Conservation (phyloP, 92 coral and sea anemone genomes). For the Palythoa heliodiscus region DNA sequence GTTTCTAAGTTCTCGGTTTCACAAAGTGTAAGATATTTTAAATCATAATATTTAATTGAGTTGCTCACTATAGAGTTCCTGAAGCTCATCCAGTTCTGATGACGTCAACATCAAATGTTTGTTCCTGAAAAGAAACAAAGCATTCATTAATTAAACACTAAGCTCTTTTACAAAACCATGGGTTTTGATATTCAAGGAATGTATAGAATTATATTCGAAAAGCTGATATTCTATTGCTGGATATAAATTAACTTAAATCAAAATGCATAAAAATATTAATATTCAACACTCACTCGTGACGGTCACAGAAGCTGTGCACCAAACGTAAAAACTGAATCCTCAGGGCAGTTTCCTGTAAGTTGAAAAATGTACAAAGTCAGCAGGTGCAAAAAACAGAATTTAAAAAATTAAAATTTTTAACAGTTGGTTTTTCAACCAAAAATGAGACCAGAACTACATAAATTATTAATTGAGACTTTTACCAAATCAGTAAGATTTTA, state of each 20-base stretch:
- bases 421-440: no score
- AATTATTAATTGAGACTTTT: no score
- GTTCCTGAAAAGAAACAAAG: constrained; percentile 61
- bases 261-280: background rate
- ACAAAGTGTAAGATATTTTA: no score
- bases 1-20: background rate
- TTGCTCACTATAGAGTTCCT: constrained; percentile 81
- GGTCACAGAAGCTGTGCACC: constrained; percentile 97
- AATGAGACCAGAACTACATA: no score
- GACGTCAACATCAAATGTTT: constrained; percentile 90
- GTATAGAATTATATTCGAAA: background rate
- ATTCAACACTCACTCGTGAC: constrained; percentile 84
- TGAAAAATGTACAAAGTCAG: background rate
- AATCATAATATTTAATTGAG: background rate
- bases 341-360: constrained; percentile 81
- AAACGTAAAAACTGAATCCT: constrained; percentile 94
- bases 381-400: background rate
- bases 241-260: background rate
- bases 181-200: background rate
- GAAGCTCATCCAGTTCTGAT: constrained; percentile 83
- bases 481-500: no score
- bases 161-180: background rate
- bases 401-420: no score
- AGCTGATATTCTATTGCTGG: background rate
- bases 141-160: background rate